These are phyloP conservation scores for Heterocephalus glaber DNA, from an alignment of 2,113 vertebrate genomes.

Conservation along the genomic window DNA sequence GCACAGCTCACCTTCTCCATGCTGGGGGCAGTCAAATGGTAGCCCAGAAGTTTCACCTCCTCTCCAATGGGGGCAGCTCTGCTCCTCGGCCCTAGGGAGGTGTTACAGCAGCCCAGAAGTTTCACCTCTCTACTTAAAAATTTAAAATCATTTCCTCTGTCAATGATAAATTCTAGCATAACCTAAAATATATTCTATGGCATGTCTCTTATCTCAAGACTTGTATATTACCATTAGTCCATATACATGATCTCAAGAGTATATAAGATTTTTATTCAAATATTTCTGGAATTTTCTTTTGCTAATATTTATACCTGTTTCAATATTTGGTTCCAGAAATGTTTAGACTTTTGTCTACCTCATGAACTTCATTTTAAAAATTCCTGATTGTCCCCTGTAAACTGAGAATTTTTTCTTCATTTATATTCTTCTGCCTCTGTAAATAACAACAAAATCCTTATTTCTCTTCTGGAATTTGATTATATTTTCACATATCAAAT, in stretches of 20 bases:
- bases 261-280: background rate
- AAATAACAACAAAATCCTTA: background rate
- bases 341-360: background rate
- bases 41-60: too few species aligned
- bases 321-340: background rate
- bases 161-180: background rate
- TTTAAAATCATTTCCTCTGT: background rate
- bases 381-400: background rate
- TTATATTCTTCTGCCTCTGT: background rate
- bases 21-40: too few species aligned
- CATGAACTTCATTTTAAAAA: background rate
- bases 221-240: background rate
- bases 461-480: slow-evolving; percentile 3
- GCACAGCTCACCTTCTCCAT: too few species aligned
- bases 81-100: too few species aligned
- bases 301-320: background rate
- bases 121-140: slow-evolving; percentile 10
- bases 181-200: background rate
- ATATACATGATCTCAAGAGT: background rate
- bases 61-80: too few species aligned
- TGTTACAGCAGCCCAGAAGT: too few species aligned
- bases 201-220: background rate
- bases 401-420: background rate
- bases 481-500: background rate
- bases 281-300: slow-evolving; percentile 6